These are phyloP conservation scores for Nomia melanderi DNA, from an alignment of 1,140 invertebrate genomes.

Conservation along the genomic window DNA sequence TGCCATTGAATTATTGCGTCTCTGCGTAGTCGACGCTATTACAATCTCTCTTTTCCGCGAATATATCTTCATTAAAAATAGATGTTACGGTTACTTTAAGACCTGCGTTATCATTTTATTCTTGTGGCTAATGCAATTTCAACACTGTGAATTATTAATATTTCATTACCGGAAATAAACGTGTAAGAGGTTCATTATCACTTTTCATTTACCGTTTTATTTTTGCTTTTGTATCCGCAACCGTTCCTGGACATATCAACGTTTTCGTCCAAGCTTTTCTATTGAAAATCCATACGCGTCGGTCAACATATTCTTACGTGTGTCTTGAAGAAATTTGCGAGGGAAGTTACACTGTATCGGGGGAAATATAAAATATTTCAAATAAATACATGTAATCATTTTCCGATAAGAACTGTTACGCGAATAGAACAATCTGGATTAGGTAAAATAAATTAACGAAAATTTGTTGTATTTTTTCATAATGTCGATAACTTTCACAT, in stretches of 20 bases:
- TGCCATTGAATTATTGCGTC: slow-evolving; percentile 61
- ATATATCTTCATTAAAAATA: slow-evolving; percentile 38
- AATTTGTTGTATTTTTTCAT: too few relatives aligned
- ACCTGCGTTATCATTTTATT: slow-evolving; percentile 20
- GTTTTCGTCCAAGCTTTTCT: too few relatives aligned
- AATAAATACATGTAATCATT: too few relatives aligned
- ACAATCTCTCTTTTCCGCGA: slow-evolving; percentile 11
- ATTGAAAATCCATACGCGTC: too few relatives aligned
- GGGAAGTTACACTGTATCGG: too few relatives aligned
- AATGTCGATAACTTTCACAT: too few relatives aligned
- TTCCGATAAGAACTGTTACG: too few relatives aligned
- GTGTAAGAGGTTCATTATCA: neutral
- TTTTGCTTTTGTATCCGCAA: neutral
- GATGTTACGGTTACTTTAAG: slow-evolving; percentile 16
- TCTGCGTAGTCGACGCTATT: slow-evolving; percentile 31
- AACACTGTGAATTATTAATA: neutral
- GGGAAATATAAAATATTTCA: too few relatives aligned
- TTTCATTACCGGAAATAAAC: neutral
- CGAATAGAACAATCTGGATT: too few relatives aligned
- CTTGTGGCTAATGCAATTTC: neutral
- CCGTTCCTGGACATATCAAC: neutral
- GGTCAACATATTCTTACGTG: too few relatives aligned
- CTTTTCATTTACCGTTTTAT: neutral
- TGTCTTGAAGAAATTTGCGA: too few relatives aligned
- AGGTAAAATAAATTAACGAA: too few relatives aligned